Percentiles rank a stretch among this genome's conserved stretches.
phyloP scores from a whole-genome alignment of 2,888 invertebrate genomes.

The Colletes collaris region DNA sequence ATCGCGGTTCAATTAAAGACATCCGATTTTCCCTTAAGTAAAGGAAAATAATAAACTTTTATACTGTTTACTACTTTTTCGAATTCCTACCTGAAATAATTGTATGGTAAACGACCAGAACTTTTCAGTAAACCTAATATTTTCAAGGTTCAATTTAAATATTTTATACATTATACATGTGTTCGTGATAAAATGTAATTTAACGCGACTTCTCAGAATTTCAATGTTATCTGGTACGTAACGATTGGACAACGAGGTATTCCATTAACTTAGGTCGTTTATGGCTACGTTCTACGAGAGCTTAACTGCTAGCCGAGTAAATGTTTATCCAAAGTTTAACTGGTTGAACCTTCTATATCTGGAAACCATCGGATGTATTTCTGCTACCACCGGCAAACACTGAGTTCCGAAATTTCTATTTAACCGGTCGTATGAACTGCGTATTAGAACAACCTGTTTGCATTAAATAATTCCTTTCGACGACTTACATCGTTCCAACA shows the following conservation, averaged over 20 bases:
- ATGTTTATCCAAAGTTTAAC: slow-evolving; percentile 62
- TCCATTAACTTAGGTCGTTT: slow-evolving; percentile 16
- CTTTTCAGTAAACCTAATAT: too few relatives aligned
- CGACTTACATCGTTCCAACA: neutral
- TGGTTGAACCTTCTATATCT: slow-evolving; percentile 33
- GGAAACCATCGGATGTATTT: slow-evolving; percentile 33
- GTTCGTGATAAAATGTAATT: too few relatives aligned
- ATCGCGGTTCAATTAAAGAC: too few relatives aligned
- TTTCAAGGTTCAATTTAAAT: too few relatives aligned
- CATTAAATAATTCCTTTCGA: slow-evolving; percentile 8
- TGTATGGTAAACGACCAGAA: too few relatives aligned
- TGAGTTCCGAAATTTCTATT: slow-evolving; percentile 48
- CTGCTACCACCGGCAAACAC: slow-evolving; percentile 6
- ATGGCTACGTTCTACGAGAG: slow-evolving; percentile 2
- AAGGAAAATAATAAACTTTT: too few relatives aligned
- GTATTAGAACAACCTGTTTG: neutral
- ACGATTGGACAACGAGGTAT: neutral
- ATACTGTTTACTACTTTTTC: too few relatives aligned
- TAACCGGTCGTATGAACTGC: slow-evolving; percentile 36
- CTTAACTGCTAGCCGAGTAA: slow-evolving; percentile 26
- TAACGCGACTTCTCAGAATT: too few relatives aligned
- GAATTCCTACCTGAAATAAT: too few relatives aligned
- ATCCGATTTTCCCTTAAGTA: too few relatives aligned
- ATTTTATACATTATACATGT: too few relatives aligned
- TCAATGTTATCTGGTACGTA: too few relatives aligned